These are phyloP conservation scores for Lytechinus variegatus DNA, from an alignment of 35 echinoderm and acorn worm species.

Conservation along the genomic window DNA sequence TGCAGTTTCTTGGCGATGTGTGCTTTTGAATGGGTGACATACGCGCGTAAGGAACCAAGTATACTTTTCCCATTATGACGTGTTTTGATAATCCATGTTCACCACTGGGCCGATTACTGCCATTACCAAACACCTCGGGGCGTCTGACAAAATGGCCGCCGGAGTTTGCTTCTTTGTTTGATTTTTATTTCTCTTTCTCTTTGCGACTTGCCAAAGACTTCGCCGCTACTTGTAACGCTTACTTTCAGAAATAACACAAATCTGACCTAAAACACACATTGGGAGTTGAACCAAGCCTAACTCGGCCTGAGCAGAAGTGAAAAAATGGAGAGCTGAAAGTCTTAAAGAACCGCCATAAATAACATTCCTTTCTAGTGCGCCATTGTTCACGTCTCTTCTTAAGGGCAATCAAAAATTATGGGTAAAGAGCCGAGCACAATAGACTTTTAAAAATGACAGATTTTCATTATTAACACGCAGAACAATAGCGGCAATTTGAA, in stretches of 20 bases:
- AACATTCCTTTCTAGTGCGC: conserved; percentile 20
- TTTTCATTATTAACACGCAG: conserved; percentile 28
- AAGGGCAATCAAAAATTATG: background rate
- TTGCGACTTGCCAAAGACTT: background rate
- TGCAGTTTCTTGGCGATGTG: background rate
- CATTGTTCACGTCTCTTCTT: background rate
- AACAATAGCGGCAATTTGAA: conserved; percentile 2
- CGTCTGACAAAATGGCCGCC: conserved; percentile 36
- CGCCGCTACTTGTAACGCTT: conserved; percentile 41
- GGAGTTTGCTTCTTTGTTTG: conserved; percentile 4
- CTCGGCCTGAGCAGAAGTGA: background rate
- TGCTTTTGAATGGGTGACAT: conserved; percentile 24
- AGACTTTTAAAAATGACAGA: conserved; percentile 28
- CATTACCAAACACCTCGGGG: conserved; percentile 44
- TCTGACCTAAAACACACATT: conserved; percentile 56
- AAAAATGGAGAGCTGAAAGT: background rate
- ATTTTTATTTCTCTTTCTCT: conserved; percentile 36
- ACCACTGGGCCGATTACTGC: conserved; percentile 29
- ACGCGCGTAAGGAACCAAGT: background rate
- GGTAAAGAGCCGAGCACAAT: conserved; percentile 15
- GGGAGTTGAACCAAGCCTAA: conserved; percentile 28
- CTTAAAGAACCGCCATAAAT: conserved; percentile 31
- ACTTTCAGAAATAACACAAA: conserved; percentile 45
- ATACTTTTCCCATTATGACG: conserved; percentile 31
- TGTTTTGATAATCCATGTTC: conserved; percentile 56